Percentiles rank a stretch among this genome's conserved stretches.
Conservation (phyloP, 1,140 invertebrate species). For the Chironomus tepperi region DNA sequence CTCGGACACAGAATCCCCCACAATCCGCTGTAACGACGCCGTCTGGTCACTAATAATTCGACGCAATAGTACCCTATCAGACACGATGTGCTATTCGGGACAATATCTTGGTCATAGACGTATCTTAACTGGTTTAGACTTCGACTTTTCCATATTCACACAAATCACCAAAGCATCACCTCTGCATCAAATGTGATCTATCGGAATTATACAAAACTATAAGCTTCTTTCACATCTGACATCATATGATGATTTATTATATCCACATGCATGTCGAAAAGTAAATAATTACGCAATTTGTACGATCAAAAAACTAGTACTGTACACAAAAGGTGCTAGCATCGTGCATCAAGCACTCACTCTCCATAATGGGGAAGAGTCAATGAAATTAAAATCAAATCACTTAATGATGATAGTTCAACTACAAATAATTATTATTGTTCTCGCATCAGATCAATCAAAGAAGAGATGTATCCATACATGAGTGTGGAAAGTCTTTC, state of each 20-base stretch:
- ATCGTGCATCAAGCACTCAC: not conserved
- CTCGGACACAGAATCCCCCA: too few species aligned
- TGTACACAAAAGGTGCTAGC: not conserved
- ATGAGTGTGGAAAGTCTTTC: not conserved
- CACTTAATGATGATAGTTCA: slow-evolving; percentile 13
- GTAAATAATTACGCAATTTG: not conserved
- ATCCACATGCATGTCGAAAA: not conserved
- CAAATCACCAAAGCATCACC: too few species aligned
- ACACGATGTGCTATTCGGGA: too few species aligned
- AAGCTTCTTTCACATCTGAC: not conserved
- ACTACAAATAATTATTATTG: not conserved
- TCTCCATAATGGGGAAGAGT: not conserved
- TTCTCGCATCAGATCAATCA: not conserved
- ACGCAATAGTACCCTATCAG: too few species aligned
- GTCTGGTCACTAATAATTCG: too few species aligned
- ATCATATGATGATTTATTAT: not conserved
- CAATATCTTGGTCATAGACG: too few species aligned
- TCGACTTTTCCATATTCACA: too few species aligned
- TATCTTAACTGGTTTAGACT: too few species aligned
- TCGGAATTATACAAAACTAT: too few species aligned
- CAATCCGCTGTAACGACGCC: too few species aligned
- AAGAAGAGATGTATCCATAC: too few species aligned
- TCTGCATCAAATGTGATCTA: too few species aligned
- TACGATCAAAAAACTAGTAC: not conserved
- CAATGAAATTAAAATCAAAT: slow-evolving; percentile 4